Evolutionary conservation across 2,888 invertebrate genomes (phyloP), one percentile per base, ranked within the genome.

Genomic region (Drosophila anceps): DNA sequence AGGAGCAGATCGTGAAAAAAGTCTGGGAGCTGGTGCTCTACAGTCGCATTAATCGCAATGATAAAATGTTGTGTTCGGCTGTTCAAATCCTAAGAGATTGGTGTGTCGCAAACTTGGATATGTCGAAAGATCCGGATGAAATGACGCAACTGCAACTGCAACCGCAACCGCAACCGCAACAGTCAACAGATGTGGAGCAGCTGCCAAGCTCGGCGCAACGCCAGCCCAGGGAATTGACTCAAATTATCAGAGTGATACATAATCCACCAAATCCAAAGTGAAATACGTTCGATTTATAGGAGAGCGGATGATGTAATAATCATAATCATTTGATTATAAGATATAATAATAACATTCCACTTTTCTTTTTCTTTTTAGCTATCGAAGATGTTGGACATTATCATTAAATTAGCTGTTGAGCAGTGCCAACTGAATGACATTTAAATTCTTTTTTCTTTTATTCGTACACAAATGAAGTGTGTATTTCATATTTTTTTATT

Each of bases 401-500:
- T 15, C 53, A 15, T 50, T 41, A 8, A 12, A 54, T 20, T 12
- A 15, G 59, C 77, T 63, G 68, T 72, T 48, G 77, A 48, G 41
- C 77, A 61, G 73, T 57, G 6, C 1, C 4, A 10, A 6, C 4
- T 29, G 6, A 20, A 15, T 15, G 13, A 55, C 55, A 44, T 9
- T 35, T 50, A 4, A 20, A 13, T 29, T n/a, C 4, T 39, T n/a
- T 29, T n/a, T n/a, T 48, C 8, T 20, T 64, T 10, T 10, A 59
- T 46, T 66, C 48, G 55, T 73, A 73, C 68, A 61, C 54, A 62
- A 62, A 48, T 60, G 44, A 73, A 77, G 12, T 46, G 61, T 53
- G 60, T 62, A 75, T 60, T 24, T 24, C 24, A 43, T 58, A 0
- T 27, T 20, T 24, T 64, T 20, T 39, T n/a, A 31, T 31, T 43